Base-by-base conservation (phyloP, 2,797 vertebrate genomes). In the Thripadectes ignobilis region DNA sequence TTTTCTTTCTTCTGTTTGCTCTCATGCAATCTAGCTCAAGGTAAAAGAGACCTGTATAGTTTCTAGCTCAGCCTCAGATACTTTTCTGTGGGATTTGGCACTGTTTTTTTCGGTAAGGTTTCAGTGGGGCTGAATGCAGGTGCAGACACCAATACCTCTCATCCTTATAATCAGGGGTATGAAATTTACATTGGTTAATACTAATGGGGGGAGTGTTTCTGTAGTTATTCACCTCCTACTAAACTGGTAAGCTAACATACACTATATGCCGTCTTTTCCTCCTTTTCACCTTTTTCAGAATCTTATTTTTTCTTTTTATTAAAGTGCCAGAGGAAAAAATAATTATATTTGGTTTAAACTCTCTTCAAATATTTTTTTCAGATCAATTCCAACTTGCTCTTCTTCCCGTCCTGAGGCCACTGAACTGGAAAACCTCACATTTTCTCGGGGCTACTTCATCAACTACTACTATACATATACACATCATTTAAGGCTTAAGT, bases 401-500 rank as follows among this genome's bases (percentile, higher is more conserved):
- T 84, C 51, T 75, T 15, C 26, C 20, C 77, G 7, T 41, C 41
- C 7, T 41, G 41, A 82, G 58, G 29, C 24, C 71, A 67, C n/a
- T 78, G 36, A 75, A 59, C 19, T 81, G 51, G 46, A 81, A 90
- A 93, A 46, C 18, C 38, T 85, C 57, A 38, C 51, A 93, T 95
- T 95, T 85, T 91, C 85, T 94, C 69, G 59, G 63, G 27, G 57
- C 71, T 92, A 20, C 54, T 89, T 91, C 65, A 71, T 41, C 74
- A 52, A 15, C 65, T 93, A 67, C 72, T 72, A 59, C 72, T 75
- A 58, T 71, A 59, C 10, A 21, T 71, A 85, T 41, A 78, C 26
- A 52, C 59, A 67, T 95, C 79, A 84, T 59, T 92, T 88, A 76
- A 92, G 88, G 85, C 89, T 96, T 96, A 95, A 89, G 89, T 63